Evolutionary conservation across 2,888 invertebrate genomes (phyloP), one percentile per base, ranked within the genome.

Genomic region (Clivina fossor): DNA sequence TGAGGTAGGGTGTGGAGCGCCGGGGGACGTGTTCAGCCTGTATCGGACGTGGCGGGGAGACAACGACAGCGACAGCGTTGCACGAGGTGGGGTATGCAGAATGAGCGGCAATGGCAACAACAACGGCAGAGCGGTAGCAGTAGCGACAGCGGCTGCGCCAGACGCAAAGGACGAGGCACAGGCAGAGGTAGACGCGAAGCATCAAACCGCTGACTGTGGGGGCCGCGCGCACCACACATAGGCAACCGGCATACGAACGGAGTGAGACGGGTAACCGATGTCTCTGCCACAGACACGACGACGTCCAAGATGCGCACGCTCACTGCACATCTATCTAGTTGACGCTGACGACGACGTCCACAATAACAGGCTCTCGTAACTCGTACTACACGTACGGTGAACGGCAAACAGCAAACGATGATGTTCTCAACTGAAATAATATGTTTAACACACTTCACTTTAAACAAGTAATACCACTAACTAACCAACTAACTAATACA

Each of bases 381-480:
- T 43, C 44, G 32, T 11, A 44, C 44, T 44, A 44, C 44, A 30
- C n/a, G n/a, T n/a, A n/a, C n/a, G n/a, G n/a, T n/a, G n/a, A n/a
- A n/a, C n/a, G n/a, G n/a, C n/a, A n/a, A n/a, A n/a, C n/a, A n/a
- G n/a, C n/a, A n/a, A n/a, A n/a, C n/a, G n/a, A n/a, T n/a, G n/a
- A n/a, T n/a, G n/a, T n/a, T n/a, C n/a, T n/a, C n/a, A n/a, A n/a
- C n/a, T n/a, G n/a, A n/a, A n/a, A n/a, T n/a, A n/a, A n/a, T n/a
- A n/a, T n/a, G n/a, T n/a, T n/a, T n/a, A n/a, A n/a, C n/a, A n/a
- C n/a, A n/a, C n/a, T n/a, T n/a, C n/a, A n/a, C n/a, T n/a, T n/a
- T n/a, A n/a, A n/a, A n/a, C n/a, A n/a, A n/a, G n/a, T n/a, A n/a
- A n/a, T n/a, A n/a, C n/a, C n/a, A n/a, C n/a, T n/a, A n/a, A n/a